Evolutionary conservation across 1,140 invertebrate genomes (phyloP), one percentile per base, ranked within the genome.

Genomic region (Aphidius gifuensis): DNA sequence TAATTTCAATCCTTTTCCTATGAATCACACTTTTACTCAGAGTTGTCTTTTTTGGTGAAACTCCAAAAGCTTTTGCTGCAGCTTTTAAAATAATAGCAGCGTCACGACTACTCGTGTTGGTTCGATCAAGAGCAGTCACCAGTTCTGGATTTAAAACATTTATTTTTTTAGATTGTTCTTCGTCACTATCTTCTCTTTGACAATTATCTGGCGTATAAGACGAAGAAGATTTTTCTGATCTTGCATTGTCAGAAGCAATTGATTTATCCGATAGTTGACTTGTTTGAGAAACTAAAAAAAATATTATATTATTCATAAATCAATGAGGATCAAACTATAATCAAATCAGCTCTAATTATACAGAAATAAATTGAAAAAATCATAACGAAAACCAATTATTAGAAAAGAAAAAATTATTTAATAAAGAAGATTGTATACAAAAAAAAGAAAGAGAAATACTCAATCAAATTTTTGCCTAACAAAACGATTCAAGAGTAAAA

Each of bases 101-200:
- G 53, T 53, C 46, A 50, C 67, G 43, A 50, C 59, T 59, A 23
- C 60, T 66, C 21, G 60, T 60, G 11, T 66, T 48, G 5, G 55
- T 61, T 48, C 60, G 56, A 60, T 68, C 61, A 44, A 68, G 53
- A 9, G 60, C 64, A 23, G 54, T 53, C 21, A 42, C 64, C 7
- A 68, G 32, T 0, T 53, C 3, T 47, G 39, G 23, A 43, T 60
- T 67, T 9, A 68, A 58, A 32, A 68, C 45, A n/a, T 66, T 23
- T 39, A 45, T 50, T 62, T 62, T 43, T 39, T 16, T 16, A 16
- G 16, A 16, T 16, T 16, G 16, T 16, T 16, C 16, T 16, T 16
- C 16, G 16, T 16, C 16, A 16, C 16, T 16, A 16, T 16, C 16
- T 16, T 55, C 6, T n/a, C 5, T 6, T 56, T 56, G 9, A 42